These are phyloP conservation scores for Psittacula cyanocephala DNA, from an alignment of 2,113 vertebrate species.

Conservation along the genomic window DNA sequence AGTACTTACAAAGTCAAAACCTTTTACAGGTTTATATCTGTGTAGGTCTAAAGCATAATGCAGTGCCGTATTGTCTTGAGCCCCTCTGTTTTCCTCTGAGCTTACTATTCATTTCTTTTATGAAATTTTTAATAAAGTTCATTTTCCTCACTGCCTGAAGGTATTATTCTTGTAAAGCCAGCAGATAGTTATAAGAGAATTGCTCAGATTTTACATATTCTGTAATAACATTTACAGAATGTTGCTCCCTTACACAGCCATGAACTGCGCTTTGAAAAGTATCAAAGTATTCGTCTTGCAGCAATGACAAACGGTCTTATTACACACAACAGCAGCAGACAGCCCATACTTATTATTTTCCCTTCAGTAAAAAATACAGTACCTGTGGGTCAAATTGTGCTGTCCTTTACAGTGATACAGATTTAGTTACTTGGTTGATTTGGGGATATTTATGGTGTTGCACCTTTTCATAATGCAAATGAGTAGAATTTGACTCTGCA, in stretches of 20 bases:
- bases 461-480: neutral
- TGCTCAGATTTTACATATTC: neutral
- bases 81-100: neutral
- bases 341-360: neutral
- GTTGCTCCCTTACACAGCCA: neutral
- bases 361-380: neutral
- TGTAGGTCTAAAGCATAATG: neutral
- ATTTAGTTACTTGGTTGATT: neutral
- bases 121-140: conserved; percentile 51
- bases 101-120: neutral
- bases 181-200: neutral
- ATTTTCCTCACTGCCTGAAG: conserved; percentile 38
- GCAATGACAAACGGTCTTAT: neutral
- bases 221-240: neutral
- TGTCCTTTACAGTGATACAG: neutral
- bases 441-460: neutral
- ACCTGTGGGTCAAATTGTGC: neutral
- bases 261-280: conserved; percentile 2
- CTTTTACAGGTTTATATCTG: neutral
- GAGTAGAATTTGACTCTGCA: neutral
- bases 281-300: neutral
- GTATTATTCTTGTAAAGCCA: conserved; percentile 24
- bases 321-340: neutral
- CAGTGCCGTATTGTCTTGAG: neutral
- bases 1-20: neutral